phyloP scores from a whole-genome alignment of 1,140 invertebrate species.

The Portunus trituberculatus region DNA sequence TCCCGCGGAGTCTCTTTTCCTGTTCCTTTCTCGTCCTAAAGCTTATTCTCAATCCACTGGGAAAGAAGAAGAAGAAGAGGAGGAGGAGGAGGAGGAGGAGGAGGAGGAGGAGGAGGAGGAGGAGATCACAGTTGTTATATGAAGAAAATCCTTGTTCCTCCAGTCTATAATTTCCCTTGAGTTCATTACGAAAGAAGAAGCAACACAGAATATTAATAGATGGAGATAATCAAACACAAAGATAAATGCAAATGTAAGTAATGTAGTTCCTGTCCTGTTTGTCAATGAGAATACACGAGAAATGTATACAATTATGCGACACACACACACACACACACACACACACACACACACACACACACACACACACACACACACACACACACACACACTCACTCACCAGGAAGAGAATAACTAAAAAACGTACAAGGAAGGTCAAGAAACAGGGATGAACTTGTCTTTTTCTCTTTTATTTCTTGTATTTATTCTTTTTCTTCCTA shows the following conservation, averaged over 20 bases:
- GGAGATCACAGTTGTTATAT: slow-evolving; percentile 22
- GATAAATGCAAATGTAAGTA: neutral
- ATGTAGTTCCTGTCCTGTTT: neutral
- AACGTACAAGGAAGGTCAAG: neutral
- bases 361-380: slow-evolving; percentile 42
- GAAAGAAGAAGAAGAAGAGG: too few species aligned
- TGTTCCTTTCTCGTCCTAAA: too few species aligned
- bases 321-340: slow-evolving; percentile 37
- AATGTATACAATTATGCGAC: neutral
- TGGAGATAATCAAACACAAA: neutral
- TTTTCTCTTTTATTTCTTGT: neutral
- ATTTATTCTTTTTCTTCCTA: neutral
- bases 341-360: slow-evolving; percentile 46
- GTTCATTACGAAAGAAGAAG: neutral
- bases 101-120: neutral
- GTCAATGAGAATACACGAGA: neutral
- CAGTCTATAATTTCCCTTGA: neutral
- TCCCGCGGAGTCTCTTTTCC: too few species aligned
- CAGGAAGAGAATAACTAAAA: neutral
- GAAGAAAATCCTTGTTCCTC: neutral
- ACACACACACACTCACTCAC: slow-evolving; percentile 42
- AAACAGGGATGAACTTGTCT: neutral
- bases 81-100: neutral
- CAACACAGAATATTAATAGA: neutral
- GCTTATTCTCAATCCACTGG: too few species aligned